These are phyloP conservation scores for Napeogenes inachia DNA, from an alignment of 2,888 invertebrate genomes.

Conservation along the genomic window DNA sequence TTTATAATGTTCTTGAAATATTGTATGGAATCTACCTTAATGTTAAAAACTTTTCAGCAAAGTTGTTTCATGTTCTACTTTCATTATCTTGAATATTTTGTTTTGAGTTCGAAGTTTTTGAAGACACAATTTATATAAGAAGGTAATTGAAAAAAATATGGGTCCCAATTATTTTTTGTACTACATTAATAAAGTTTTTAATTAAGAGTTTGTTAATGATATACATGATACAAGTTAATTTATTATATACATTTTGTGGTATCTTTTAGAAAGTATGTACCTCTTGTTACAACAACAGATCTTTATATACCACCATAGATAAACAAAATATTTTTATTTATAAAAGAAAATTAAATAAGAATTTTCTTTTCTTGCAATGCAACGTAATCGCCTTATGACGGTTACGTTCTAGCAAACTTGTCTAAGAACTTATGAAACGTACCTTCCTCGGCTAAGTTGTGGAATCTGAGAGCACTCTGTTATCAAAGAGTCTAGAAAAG, in stretches of 20 bases:
- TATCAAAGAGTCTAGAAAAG: constrained; percentile 6
- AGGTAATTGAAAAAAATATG: no score
- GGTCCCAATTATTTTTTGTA: no score
- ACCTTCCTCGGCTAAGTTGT: constrained; percentile 3
- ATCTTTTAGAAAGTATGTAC: no score
- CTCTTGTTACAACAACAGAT: no score
- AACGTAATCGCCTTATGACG: not conserved
- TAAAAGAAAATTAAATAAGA: not conserved
- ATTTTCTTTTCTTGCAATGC: not conserved
- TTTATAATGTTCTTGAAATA: not conserved
- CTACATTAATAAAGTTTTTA: no score
- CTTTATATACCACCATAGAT: no score
- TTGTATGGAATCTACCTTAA: constrained; percentile 3
- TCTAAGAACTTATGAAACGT: constrained; percentile 5
- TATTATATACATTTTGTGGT: no score
- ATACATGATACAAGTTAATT: no score
- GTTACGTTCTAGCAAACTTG: constrained; percentile 1
- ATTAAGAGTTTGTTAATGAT: no score
- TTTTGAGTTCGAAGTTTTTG: not conserved
- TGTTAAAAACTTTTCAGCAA: not conserved
- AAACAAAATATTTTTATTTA: no score
- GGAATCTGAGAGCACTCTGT: constrained; percentile 2
- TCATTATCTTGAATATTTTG: not conserved
- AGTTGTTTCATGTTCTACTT: constrained; percentile 1
- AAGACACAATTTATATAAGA: no score